These are phyloP conservation scores for Turritopsis dohrnii DNA, from an alignment of 30 jellyfish, hydroid and myxozoan species.

Conservation along the genomic window DNA sequence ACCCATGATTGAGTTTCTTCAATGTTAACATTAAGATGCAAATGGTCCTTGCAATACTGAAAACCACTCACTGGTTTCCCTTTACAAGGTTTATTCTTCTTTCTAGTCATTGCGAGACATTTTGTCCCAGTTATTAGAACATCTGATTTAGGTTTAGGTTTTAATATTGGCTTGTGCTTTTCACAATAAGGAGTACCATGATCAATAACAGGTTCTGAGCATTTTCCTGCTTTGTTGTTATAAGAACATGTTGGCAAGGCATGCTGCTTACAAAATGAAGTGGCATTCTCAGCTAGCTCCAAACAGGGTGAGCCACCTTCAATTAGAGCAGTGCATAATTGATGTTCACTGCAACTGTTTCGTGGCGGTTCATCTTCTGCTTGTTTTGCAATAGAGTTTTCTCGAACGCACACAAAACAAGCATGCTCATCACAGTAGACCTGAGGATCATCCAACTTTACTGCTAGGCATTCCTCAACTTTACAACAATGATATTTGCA, in stretches of 20 bases:
- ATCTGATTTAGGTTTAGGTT: not conserved
- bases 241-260: not conserved
- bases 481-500: conserved; percentile 22
- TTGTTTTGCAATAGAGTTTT: not conserved
- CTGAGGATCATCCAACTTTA: conserved; percentile 8
- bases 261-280: conserved; percentile 8
- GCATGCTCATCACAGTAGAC: conserved; percentile 28
- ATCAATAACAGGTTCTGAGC: not conserved
- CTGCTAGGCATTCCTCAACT: not conserved
- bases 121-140: not conserved
- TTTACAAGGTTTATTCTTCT: not conserved
- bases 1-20: not conserved
- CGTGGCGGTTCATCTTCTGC: conserved; percentile 12
- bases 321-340: not conserved
- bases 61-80: not conserved
- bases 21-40: not conserved
- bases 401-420: conserved; percentile 23
- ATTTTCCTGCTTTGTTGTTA: not conserved
- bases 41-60: not conserved
- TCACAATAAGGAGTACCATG: conserved; percentile 3
- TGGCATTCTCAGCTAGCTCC: not conserved
- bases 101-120: not conserved
- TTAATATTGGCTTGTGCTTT: conserved; percentile 1
- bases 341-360: conserved; percentile 11
- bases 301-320: not conserved